Base-by-base conservation (phyloP, 2,888 invertebrate genomes). In the Gymnocheta viridis region DNA sequence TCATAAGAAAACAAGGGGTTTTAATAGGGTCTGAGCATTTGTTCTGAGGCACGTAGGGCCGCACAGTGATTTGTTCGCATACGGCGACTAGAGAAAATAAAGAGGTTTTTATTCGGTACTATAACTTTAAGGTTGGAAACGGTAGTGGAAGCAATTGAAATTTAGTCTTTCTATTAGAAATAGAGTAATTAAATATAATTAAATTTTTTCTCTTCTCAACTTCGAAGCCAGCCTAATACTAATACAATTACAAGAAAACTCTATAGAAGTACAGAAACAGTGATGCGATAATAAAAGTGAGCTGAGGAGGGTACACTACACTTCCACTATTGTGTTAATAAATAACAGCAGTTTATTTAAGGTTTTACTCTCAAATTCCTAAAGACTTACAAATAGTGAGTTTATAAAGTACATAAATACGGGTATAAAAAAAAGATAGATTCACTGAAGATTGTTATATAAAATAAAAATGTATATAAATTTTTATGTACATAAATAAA, bases 361-460 rank as follows among this genome's bases (percentile, higher is more conserved):
- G 49, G 19, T 19, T 73, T 73, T 41, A 74, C 74, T 74, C 64
- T 74, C 9, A 9, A 4, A 2, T 49, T 35, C 5, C 17, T 12
- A 1, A 35, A 38, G 7, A 12, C 47, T 17, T 2, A 17, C 6
- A 10, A 29, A n/a, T 4, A 66, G 56, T 17, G 5, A 19, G 29
- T 22, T 7, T 19, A 29, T 35, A 12, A 29, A 41, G 14, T 14
- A 2, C 41, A 78, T 51, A 62, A 51, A 78, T 51, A 64, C 5
- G 32, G 32, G 32, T 72, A 58, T 54, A 44, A 32, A 38, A 76
- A 69, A 67, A n/a, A n/a, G n/a, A n/a, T n/a, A n/a, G 60, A 78
- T 70, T 78, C 62, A 51, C 49, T 41, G 22, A 60, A 78, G 32
- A 51, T 70, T 78, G 78, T 70, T 51, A 54, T 29, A 60, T 60